Evolutionary conservation across 2,113 vertebrate species (phyloP).

Genomic region (Mugil cephalus): DNA sequence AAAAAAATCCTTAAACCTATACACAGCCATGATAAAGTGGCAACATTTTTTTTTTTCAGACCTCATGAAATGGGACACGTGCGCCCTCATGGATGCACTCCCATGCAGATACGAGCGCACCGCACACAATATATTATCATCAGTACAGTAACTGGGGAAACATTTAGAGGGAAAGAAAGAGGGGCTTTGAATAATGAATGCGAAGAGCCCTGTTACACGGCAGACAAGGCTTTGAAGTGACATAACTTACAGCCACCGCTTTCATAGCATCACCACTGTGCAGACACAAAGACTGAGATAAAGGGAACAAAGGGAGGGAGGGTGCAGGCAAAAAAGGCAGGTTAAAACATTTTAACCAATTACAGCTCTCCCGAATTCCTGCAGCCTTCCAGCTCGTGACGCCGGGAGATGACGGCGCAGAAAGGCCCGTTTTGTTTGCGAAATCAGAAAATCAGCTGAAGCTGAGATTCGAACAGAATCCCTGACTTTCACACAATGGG

Average conservation of each 20-base stretch:
- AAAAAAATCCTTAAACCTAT: conserved; percentile 2
- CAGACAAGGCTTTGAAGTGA: conserved; percentile 81
- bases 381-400: conserved; percentile 36
- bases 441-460: conserved; percentile 41
- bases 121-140: conserved; percentile 58
- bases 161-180: conserved; percentile 77
- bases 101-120: conserved; percentile 13
- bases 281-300: conserved; percentile 67
- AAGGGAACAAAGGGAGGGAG: conserved; percentile 33
- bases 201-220: conserved; percentile 75
- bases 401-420: background rate
- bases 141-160: conserved; percentile 74
- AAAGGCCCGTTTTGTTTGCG: background rate
- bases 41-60: conserved; percentile 54
- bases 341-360: conserved; percentile 49
- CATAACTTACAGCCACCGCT: conserved; percentile 77
- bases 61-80: conserved; percentile 39
- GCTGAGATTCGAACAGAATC: background rate
- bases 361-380: conserved; percentile 23
- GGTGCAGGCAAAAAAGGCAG: conserved; percentile 33
- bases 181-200: conserved; percentile 82
- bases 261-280: conserved; percentile 62
- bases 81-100: conserved; percentile 2
- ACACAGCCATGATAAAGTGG: conserved; percentile 10
- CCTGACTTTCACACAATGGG: background rate